Evolutionary conservation across 1,140 invertebrate species (phyloP), one percentile per base, ranked within the genome.

Genomic region (Portunus trituberculatus): DNA sequence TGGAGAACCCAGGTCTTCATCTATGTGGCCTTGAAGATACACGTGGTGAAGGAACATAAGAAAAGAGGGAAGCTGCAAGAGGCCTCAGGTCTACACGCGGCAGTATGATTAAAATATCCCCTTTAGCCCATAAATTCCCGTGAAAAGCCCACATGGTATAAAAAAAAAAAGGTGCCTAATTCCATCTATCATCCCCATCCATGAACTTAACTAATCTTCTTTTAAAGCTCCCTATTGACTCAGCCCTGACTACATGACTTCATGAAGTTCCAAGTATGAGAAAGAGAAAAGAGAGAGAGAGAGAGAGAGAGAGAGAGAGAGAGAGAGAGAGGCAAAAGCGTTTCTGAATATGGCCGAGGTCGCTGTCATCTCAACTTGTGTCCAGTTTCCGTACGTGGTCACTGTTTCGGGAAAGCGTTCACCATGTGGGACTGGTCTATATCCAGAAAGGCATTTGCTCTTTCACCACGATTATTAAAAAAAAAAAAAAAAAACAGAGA

Each of bases 301-400:
- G 86, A 88, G 86, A 88, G 86, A 88, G 8, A 88, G 86, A 88
- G 86, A 2, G 8, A 88, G 86, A 88, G 20, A 2, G 8, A 88
- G 86, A 88, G 86, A 2, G 86, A 88, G 86, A 88, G 20, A 88
- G 86, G 32, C 25, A 88, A 6, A 39, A 39, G 39, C 39, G 39
- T 39, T 39, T 39, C 39, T 39, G 39, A 39, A 39, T 39, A 39
- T 39, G 39, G 39, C 39, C 39, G 1, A 39, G 39, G 39, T 39
- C 39, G 39, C 6, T 6, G 39, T 39, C 39, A 2, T 39, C 39
- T 39, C 39, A 39, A 6, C 39, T 39, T 39, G 39, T n/a, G 39
- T 12, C 7, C 29, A 16, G 87, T 8, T 8, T 7, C 29, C 10
- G 45, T 12, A 31, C 10, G 29, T 12, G 10, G 32, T 7, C 28